Percentiles rank a stretch among this genome's conserved stretches.
Evolutionary conservation across 2,113 vertebrate genomes (phyloP).

Genomic region (Asarcornis scutulata): DNA sequence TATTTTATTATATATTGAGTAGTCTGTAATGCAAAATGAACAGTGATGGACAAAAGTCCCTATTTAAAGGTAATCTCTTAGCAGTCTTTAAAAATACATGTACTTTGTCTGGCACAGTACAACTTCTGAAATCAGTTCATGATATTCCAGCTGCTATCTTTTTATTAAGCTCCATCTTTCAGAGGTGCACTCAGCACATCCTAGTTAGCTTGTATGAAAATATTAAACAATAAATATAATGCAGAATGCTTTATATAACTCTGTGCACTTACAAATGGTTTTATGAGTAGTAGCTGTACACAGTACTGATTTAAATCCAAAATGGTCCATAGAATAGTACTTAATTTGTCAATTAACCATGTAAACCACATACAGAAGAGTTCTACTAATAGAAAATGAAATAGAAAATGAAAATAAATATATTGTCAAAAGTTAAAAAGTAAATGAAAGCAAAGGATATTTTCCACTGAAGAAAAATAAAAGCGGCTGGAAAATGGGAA

Average conservation of each 20-base stretch:
- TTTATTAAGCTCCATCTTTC: background rate
- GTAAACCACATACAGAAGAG: background rate
- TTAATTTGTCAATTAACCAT: background rate
- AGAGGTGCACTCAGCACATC: background rate
- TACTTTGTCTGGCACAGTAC: background rate
- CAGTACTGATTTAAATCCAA: background rate
- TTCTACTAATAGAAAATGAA: background rate
- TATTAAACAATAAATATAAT: background rate
- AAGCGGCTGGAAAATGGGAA: background rate
- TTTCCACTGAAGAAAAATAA: background rate
- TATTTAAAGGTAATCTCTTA: background rate
- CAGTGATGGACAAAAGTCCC: background rate
- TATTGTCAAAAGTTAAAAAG: background rate
- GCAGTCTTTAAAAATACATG: background rate
- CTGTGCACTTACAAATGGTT: background rate
- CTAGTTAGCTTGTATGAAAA: background rate
- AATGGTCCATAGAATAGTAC: background rate
- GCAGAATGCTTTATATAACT: background rate
- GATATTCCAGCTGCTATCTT: background rate
- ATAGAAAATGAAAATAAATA: background rate
- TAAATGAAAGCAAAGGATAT: background rate
- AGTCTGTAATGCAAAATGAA: background rate
- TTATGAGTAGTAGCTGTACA: background rate
- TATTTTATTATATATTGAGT: background rate
- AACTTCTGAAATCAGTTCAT: background rate